These are phyloP conservation scores for Pundamilia nyererei DNA, from an alignment of 2,113 vertebrate species.

Conservation along the genomic window DNA sequence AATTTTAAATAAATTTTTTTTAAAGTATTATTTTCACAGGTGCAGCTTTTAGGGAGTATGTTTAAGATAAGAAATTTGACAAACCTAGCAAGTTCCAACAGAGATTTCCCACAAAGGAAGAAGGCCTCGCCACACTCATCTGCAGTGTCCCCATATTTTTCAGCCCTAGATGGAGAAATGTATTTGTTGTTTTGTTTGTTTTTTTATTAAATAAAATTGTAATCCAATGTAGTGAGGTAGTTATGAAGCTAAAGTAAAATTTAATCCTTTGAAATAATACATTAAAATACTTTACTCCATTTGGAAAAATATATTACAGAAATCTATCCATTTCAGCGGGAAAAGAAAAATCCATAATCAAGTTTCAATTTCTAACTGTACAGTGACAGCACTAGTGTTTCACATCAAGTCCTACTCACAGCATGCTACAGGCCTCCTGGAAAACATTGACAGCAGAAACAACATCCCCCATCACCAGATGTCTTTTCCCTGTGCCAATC, in stretches of 20 bases:
- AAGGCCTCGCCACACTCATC: constrained; percentile 95
- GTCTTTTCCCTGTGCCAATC: constrained; percentile 87
- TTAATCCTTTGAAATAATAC: background rate
- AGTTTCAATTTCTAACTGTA: background rate
- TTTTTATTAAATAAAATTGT: background rate
- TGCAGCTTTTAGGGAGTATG: accelerated
- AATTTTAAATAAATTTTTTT: background rate
- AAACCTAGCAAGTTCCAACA: constrained; percentile 91
- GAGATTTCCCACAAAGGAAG: constrained; percentile 92
- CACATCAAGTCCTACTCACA: constrained; percentile 70
- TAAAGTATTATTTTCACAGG: background rate
- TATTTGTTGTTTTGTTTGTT: accelerated
- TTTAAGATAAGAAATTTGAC: background rate
- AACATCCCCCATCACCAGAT: constrained; percentile 94
- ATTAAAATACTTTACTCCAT: background rate
- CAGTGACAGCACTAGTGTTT: background rate
- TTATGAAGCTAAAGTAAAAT: background rate
- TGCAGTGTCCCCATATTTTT: constrained; percentile 90
- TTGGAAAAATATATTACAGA: background rate
- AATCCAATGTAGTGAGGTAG: background rate
- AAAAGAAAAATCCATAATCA: background rate
- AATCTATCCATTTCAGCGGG: background rate
- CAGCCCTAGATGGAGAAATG: constrained; percentile 71
- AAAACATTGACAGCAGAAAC: constrained; percentile 89
- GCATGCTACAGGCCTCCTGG: constrained; percentile 90